phyloP scores from a whole-genome alignment of 2,888 invertebrate species.

The Trichopria drosophilae region DNA sequence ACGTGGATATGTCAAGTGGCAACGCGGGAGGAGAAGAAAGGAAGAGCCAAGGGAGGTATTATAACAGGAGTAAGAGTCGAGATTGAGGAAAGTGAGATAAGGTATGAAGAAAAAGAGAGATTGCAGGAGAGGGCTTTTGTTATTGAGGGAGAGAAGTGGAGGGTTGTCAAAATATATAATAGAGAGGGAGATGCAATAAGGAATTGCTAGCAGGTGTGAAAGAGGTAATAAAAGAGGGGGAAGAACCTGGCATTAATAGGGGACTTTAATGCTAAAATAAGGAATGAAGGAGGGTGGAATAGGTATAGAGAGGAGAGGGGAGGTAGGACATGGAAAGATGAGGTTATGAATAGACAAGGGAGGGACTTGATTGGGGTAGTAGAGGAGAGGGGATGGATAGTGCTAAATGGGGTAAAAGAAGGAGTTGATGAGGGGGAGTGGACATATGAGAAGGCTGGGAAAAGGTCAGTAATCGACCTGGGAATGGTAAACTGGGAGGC shows the following conservation, averaged over 20 bases:
- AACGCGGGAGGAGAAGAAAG: slow-evolving; percentile 17
- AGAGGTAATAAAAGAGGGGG: neutral
- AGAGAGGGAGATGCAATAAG: neutral
- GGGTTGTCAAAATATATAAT: neutral
- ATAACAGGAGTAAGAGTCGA: too few species aligned
- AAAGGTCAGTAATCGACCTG: slow-evolving; percentile 28
- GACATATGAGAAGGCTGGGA: slow-evolving; percentile 22
- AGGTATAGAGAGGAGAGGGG: neutral
- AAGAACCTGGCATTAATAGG: neutral
- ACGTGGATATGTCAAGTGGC: slow-evolving; percentile 19
- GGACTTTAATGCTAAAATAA: slow-evolving; percentile 20
- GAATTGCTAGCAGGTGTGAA: neutral
- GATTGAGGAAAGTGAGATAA: slow-evolving; percentile 24
- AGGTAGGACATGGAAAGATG: slow-evolving; percentile 9
- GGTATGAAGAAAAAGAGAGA: neutral
- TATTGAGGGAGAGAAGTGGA: too few species aligned
- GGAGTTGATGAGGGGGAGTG: slow-evolving; percentile 30
- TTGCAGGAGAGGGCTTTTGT: too few species aligned
- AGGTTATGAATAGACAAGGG: too few species aligned
- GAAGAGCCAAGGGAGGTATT: too few species aligned
- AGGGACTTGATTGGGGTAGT: too few species aligned
- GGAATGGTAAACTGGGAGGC: slow-evolving; percentile 18
- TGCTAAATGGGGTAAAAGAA: slow-evolving; percentile 26
- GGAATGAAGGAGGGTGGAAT: slow-evolving; percentile 14
- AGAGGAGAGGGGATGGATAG: too few species aligned